Evolutionary conservation across 2,113 vertebrate genomes (phyloP).

Genomic region (Raja brachyura): DNA sequence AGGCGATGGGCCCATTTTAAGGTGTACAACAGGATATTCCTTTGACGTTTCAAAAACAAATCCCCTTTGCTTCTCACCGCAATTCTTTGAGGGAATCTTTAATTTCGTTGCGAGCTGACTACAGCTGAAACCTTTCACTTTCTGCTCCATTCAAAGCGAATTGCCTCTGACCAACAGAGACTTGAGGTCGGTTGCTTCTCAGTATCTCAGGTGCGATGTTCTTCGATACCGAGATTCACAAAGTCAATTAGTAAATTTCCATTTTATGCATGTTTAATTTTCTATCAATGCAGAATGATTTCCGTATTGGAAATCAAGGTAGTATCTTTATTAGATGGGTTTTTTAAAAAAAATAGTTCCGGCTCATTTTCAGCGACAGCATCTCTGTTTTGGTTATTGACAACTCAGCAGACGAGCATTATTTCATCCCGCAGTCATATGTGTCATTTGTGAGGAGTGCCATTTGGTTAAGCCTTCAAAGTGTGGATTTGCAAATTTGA

Average conservation of each 20-base stretch:
- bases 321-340: too few species aligned
- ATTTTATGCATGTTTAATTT: not conserved
- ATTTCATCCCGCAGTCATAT: too few species aligned
- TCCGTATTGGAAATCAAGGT: not conserved
- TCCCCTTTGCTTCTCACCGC: not conserved
- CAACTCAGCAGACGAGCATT: too few species aligned
- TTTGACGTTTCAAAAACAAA: not conserved
- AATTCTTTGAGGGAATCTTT: not conserved
- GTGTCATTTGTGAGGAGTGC: too few species aligned
- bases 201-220: not conserved
- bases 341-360: too few species aligned
- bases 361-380: too few species aligned
- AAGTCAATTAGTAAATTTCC: not conserved
- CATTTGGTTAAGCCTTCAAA: too few species aligned
- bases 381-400: too few species aligned
- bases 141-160: not conserved
- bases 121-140: not conserved
- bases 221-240: not conserved
- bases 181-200: not conserved
- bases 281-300: not conserved
- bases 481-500: too few species aligned
- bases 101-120: not conserved
- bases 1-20: not conserved
- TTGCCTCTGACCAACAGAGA: not conserved
- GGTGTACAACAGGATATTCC: not conserved